A percentile compares a stretch with the other conserved stretches of the same genome.
Evolutionary conservation across 2,113 vertebrate genomes (phyloP).

Genomic region (Lagopus muta): DNA sequence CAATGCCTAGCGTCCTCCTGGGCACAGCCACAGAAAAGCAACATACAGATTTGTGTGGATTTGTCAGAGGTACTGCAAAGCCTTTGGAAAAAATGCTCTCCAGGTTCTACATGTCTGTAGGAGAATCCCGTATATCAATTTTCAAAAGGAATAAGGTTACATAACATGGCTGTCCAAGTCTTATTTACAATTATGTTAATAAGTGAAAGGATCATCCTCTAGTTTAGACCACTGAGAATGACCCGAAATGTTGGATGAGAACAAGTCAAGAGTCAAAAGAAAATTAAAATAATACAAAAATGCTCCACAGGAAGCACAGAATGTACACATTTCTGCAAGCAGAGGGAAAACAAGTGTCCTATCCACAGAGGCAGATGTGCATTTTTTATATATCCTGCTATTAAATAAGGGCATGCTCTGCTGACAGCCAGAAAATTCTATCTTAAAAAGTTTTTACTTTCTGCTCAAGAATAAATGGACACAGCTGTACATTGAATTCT

Average conservation of each 20-base stretch:
- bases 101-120: not conserved
- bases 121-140: not conserved
- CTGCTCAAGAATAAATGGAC: not conserved
- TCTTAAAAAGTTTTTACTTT: not conserved
- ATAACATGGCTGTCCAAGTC: not conserved
- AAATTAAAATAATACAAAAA: not conserved
- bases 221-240: not conserved
- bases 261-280: not conserved
- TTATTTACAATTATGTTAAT: not conserved
- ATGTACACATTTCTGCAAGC: not conserved
- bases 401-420: not conserved
- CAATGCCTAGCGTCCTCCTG: not conserved
- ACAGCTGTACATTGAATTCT: not conserved
- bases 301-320: not conserved
- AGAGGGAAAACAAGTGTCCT: not conserved
- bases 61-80: not conserved
- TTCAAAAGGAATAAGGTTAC: not conserved
- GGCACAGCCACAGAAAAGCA: not conserved
- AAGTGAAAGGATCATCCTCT: not conserved
- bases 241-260: not conserved
- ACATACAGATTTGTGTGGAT: not conserved
- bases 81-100: not conserved
- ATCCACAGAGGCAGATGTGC: not conserved
- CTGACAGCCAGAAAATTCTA: not conserved
- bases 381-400: not conserved